Evolutionary conservation across 2,113 vertebrate species (phyloP).

Genomic region (Syrrhaptes paradoxus): DNA sequence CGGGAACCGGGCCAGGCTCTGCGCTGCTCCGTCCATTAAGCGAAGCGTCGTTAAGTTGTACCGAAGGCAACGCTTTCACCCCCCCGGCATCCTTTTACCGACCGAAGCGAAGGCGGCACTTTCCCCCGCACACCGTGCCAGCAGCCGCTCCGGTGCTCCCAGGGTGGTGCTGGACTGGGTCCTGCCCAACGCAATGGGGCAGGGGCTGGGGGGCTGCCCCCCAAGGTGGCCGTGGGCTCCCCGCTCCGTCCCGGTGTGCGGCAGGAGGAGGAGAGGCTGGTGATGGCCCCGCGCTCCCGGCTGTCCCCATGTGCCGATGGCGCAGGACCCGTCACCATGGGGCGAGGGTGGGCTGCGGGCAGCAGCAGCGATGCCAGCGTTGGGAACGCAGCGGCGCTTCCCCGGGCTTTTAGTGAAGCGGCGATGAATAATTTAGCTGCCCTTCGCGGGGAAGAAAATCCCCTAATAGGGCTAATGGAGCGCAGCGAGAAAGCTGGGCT

Average conservation of each 20-base stretch:
- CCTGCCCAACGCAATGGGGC: fast-evolving
- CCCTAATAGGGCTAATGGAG: constrained; percentile 92
- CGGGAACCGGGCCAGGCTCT: constrained; percentile 13
- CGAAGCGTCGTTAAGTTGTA: not conserved
- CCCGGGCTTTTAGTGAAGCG: constrained; percentile 85
- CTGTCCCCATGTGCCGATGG: not conserved
- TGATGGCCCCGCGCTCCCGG: fast-evolving
- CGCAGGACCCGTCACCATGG: fast-evolving
- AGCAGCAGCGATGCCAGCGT: not conserved
- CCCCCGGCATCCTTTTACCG: not conserved
- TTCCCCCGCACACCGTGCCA: not conserved
- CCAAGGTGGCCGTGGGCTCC: fast-evolving
- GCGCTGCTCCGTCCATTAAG: constrained; percentile 10
- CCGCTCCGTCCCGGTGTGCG: fast-evolving
- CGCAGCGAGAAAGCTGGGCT: constrained; percentile 71
- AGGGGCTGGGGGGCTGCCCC: fast-evolving
- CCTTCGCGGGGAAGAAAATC: constrained; percentile 76
- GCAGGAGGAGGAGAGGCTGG: fast-evolving
- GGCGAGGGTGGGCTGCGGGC: not conserved
- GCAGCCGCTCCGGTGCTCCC: not conserved
- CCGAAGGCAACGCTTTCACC: not conserved
- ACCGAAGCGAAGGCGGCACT: not conserved
- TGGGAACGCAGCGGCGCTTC: constrained; percentile 62
- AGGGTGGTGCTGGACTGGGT: no score
- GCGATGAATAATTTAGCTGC: constrained; percentile 96